These are phyloP conservation scores for Chionomys nivalis DNA, from an alignment of 2,113 vertebrate species.

Conservation along the genomic window DNA sequence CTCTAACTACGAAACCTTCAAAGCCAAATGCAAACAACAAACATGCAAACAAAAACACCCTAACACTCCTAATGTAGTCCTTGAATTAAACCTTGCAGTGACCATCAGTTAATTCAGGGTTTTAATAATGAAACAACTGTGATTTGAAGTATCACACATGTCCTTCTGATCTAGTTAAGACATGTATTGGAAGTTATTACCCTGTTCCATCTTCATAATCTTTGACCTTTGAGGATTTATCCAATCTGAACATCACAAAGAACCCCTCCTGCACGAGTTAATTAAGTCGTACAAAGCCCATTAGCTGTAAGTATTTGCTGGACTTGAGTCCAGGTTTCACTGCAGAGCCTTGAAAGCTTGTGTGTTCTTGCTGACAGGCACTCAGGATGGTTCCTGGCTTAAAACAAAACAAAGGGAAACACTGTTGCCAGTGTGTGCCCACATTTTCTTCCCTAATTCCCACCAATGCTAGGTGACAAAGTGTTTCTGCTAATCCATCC, in stretches of 20 bases:
- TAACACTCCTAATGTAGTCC: not conserved
- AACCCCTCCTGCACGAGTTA: constrained; percentile 59
- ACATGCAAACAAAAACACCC: not conserved
- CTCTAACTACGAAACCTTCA: not conserved
- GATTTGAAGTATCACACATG: constrained; percentile 26
- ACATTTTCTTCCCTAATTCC: not conserved
- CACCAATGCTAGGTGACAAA: not conserved
- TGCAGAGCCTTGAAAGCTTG: constrained; percentile 27
- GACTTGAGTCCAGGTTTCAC: constrained; percentile 23
- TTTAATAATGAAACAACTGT: constrained; percentile 53
- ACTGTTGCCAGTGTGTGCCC: not conserved
- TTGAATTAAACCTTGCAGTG: not conserved
- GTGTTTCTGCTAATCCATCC: not conserved
- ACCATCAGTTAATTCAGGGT: constrained; percentile 9
- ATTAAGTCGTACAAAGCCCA: constrained; percentile 63
- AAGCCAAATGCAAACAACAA: not conserved
- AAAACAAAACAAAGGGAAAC: constrained; percentile 48
- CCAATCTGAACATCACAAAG: constrained; percentile 48
- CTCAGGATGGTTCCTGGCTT: constrained; percentile 5
- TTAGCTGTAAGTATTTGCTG: constrained; percentile 50
- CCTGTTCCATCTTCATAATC: constrained; percentile 68
- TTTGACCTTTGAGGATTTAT: constrained; percentile 73
- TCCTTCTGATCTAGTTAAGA: constrained; percentile 54
- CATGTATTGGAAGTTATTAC: constrained; percentile 39
- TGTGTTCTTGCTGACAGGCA: constrained; percentile 26